Evolutionary conservation across 2,113 vertebrate species (phyloP).

Genomic region (Scartelaos histophorus): DNA sequence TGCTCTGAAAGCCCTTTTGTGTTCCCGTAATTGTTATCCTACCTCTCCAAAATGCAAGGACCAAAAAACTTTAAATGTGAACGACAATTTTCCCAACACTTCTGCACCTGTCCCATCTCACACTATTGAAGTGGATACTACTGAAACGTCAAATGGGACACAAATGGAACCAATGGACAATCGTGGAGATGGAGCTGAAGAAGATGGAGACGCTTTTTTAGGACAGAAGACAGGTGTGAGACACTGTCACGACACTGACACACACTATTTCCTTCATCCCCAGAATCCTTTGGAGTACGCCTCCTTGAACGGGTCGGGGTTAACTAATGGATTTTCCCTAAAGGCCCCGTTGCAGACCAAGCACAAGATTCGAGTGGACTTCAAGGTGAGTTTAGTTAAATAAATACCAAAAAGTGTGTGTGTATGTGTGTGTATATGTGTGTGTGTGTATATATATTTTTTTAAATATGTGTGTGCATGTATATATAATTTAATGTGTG

Average conservation of each 20-base stretch:
- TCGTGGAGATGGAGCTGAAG: slow-evolving; percentile 22
- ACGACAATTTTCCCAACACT: background rate
- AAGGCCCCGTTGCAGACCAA: slow-evolving; percentile 79
- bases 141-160: slow-evolving; percentile 35
- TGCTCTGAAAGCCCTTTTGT: background rate
- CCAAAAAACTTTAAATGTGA: slow-evolving; percentile 20
- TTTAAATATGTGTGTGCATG: too few relatives aligned
- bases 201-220: slow-evolving; percentile 37
- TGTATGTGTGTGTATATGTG: too few relatives aligned
- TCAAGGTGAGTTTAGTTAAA: slow-evolving; percentile 81
- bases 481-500: too few relatives aligned
- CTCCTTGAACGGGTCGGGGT: slow-evolving; percentile 72
- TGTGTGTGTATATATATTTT: too few relatives aligned
- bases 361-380: slow-evolving; percentile 87
- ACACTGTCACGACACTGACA: slow-evolving; percentile 58
- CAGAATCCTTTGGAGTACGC: slow-evolving; percentile 76
- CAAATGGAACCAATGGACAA: slow-evolving; percentile 26
- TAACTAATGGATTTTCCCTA: slow-evolving; percentile 82
- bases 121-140: slow-evolving; percentile 16
- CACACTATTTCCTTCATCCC: slow-evolving; percentile 67
- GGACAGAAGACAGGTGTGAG: slow-evolving; percentile 32
- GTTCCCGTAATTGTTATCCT: slow-evolving; percentile 31
- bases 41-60: slow-evolving; percentile 20
- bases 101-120: slow-evolving; percentile 7
- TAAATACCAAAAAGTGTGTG: background rate